Evolutionary conservation across 2,888 invertebrate species (phyloP).

Genomic region (Selenia dentaria): DNA sequence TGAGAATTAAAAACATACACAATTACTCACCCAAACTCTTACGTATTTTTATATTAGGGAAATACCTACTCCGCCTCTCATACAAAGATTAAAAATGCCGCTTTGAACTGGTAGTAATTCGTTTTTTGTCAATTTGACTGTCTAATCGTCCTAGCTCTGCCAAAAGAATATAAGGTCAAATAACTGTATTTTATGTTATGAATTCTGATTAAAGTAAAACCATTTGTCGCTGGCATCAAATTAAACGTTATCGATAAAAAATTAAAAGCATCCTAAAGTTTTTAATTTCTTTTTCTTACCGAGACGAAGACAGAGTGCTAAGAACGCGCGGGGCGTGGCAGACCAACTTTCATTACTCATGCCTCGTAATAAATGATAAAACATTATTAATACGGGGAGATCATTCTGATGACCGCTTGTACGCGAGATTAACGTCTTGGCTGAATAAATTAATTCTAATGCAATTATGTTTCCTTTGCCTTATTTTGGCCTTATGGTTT

Average conservation of each 20-base stretch:
- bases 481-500: constrained; percentile 10
- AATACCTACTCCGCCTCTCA: no score
- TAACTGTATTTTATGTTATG: no score
- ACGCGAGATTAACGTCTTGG: constrained; percentile 64
- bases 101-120: no score
- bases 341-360: constrained; percentile 82
- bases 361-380: constrained; percentile 82
- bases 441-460: constrained; percentile 80
- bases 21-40: no score
- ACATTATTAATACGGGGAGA: constrained; percentile 82
- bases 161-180: no score
- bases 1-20: no score
- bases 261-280: constrained; percentile 44
- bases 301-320: constrained; percentile 79
- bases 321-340: constrained; percentile 76
- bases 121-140: no score
- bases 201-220: constrained; percentile 27
- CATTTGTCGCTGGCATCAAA: constrained; percentile 71
- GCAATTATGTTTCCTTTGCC: constrained; percentile 63
- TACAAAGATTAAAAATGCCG: no score
- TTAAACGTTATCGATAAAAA: constrained; percentile 63
- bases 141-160: no score
- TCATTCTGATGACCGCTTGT: constrained; percentile 70
- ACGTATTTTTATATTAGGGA: no score
- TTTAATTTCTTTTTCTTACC: constrained; percentile 67